Evolutionary conservation across 2,888 invertebrate species (phyloP), one percentile per base, ranked within the genome.

Genomic region (Panopea generosa): DNA sequence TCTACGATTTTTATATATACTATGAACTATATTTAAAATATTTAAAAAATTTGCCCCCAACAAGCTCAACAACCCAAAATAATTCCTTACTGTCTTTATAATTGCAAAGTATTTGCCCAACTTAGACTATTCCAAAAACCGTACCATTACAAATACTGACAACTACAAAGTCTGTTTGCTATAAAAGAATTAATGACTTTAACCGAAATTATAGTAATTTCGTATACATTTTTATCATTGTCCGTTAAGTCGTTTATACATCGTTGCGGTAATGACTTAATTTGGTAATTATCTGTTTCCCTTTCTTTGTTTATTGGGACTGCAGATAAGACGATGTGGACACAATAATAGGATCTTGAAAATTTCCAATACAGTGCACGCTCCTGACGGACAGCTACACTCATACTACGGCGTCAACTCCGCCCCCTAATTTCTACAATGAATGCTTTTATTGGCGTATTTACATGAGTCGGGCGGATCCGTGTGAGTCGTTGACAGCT

Each of bases 201-300:
- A 26, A 29, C 40, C 40, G 63, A 69, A 78, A 78, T 78, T 66
- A 73, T 70, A 62, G 66, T 70, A 78, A 78, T 78, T 78, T 71
- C 70, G 57, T 52, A 43, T 62, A 62, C 61, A 62, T 62, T 70
- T 77, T 74, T 56, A 40, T 47, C 67, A 70, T 62, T 56, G 69
- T 61, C 71, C 78, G 74, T 70, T 71, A 74, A 65, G 70, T 50
- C 78, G 61, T 67, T 75, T 79, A 75, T 77, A 63, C 70, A 57
- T 60, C 80, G 66, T 70, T 60, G 45, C 57, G 53, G 43, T 77
- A 80, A 80, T 80, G 69, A 63, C 71, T 60, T 66, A 76, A 76
- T 76, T 73, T 65, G 59, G 66, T 67, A 76, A 70, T 80, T 76
- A 73, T 68, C 55, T 43, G 72, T 80, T 76, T 80, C 73, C 73